phyloP scores from a whole-genome alignment of 2,113 vertebrate species.

The Atractosteus spatula region DNA sequence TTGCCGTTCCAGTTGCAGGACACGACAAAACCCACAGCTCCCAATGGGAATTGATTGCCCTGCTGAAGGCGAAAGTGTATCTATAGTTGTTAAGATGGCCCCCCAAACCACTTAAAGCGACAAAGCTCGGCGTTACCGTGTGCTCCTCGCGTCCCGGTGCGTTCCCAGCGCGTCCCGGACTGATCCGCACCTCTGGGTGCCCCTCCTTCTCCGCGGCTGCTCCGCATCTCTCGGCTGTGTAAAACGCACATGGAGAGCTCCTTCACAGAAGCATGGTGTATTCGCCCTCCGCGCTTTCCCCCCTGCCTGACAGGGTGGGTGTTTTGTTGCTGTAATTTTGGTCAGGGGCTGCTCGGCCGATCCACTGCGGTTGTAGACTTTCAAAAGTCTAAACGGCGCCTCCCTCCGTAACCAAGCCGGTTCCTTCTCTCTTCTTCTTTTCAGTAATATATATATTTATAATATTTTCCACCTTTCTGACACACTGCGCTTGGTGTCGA shows the following conservation, averaged over 20 bases:
- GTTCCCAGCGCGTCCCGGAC: conserved; percentile 35
- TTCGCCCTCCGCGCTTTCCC: conserved; percentile 29
- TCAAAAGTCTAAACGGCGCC: conserved; percentile 46
- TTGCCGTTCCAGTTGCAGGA: too few relatives aligned
- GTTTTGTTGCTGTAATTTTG: conserved; percentile 41
- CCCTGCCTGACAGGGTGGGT: conserved; percentile 38
- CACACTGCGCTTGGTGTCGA: too few relatives aligned
- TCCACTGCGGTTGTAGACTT: conserved; percentile 33
- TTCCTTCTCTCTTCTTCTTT: conserved; percentile 22
- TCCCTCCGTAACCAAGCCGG: conserved; percentile 46
- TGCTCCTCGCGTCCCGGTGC: conserved; percentile 27
- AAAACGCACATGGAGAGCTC: conserved; percentile 47
- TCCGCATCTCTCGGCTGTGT: conserved; percentile 30
- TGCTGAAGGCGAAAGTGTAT: too few relatives aligned
- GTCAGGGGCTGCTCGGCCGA: conserved; percentile 43
- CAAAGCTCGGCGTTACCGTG: conserved; percentile 37
- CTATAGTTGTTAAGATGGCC: background rate
- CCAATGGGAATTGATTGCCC: too few relatives aligned
- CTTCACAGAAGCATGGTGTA: conserved; percentile 39
- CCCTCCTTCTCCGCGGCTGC: conserved; percentile 24
- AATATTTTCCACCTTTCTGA: background rate
- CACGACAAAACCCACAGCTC: too few relatives aligned
- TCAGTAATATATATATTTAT: conserved; percentile 20
- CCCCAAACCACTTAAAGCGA: background rate
- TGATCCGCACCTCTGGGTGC: conserved; percentile 16